A percentile compares a stretch with the other conserved stretches of the same genome.
phyloP scores from a whole-genome alignment of 2,113 vertebrate species.

The Dasyprocta punctata region DNA sequence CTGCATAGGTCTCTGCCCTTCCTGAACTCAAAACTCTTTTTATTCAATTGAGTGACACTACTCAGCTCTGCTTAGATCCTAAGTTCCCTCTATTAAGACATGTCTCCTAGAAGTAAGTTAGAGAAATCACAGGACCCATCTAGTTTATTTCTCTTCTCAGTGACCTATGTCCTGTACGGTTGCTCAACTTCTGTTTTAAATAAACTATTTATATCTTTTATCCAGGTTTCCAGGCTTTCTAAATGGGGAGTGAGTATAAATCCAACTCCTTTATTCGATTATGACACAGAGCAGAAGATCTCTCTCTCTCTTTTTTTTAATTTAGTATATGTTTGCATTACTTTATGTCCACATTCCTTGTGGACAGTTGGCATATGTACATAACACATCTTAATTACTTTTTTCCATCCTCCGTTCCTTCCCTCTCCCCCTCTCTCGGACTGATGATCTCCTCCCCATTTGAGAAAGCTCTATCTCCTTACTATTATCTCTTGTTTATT shows the following conservation, averaged over 20 bases:
- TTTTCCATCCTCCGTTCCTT: background rate
- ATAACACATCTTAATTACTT: background rate
- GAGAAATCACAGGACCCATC: accelerated
- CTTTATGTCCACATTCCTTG: background rate
- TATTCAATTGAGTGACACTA: background rate
- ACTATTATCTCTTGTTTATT: background rate
- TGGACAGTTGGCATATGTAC: background rate
- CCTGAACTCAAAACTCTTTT: background rate
- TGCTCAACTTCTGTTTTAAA: background rate
- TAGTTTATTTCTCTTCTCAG: background rate
- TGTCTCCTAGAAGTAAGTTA: background rate
- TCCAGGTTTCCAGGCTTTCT: background rate
- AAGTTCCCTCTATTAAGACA: background rate
- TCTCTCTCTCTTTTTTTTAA: no score
- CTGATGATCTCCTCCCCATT: background rate
- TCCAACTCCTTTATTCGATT: background rate
- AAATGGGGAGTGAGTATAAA: background rate
- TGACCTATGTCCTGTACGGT: background rate
- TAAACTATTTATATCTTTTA: background rate
- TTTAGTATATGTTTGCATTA: background rate
- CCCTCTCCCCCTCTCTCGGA: no score
- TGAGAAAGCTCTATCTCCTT: background rate
- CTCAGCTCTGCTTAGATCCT: background rate
- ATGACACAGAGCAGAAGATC: background rate
- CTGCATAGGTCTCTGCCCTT: background rate